These are phyloP conservation scores for Germaria angustata DNA, from an alignment of 2,888 invertebrate species.

Conservation along the genomic window DNA sequence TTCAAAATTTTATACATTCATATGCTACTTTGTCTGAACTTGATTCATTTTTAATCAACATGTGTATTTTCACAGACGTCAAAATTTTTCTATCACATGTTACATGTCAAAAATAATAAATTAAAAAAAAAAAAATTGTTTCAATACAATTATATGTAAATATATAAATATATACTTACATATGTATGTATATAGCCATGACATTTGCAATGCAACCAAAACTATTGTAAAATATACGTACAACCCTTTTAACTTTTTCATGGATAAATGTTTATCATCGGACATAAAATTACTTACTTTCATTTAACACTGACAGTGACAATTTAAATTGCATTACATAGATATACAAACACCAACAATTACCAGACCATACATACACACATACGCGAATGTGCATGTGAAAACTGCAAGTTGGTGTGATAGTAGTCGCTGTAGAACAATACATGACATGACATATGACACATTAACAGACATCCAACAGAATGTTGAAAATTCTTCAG, in stretches of 20 bases:
- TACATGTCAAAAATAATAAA: background rate
- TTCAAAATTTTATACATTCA: too few relatives aligned
- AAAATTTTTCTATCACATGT: background rate
- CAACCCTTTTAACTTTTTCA: background rate
- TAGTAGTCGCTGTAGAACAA: constrained; percentile 9
- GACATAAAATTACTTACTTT: constrained; percentile 16
- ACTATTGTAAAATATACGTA: background rate
- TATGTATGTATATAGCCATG: too few relatives aligned
- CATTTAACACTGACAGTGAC: constrained; percentile 34
- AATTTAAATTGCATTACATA: constrained; percentile 31
- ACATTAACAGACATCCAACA: constrained; percentile 46
- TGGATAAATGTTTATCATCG: background rate
- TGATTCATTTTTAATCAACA: too few relatives aligned
- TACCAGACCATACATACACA: too few relatives aligned
- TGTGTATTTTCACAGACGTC: background rate
- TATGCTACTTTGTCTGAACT: too few relatives aligned
- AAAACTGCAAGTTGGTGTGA: background rate
- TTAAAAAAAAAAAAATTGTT: too few relatives aligned
- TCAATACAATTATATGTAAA: too few relatives aligned
- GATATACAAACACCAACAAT: background rate
- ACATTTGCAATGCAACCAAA: background rate
- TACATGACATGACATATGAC: constrained; percentile 59
- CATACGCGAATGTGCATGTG: background rate
- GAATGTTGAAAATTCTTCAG: background rate
- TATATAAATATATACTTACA: too few relatives aligned